Conservation (phyloP, 2,888 invertebrate genomes). For the Nephrocerus scutellatus region DNA sequence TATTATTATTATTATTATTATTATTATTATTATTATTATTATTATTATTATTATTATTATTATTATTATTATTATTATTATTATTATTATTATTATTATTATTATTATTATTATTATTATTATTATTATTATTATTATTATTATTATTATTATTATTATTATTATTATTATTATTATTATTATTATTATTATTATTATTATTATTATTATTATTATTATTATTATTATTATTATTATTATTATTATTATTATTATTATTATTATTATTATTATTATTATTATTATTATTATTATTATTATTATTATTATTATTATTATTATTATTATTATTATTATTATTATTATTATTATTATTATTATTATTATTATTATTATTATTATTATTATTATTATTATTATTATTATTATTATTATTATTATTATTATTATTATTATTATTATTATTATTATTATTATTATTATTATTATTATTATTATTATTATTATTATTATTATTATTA, state of each 20-base stretch:
- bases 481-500: conserved; percentile 1
- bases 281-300: conserved; percentile 1
- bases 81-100: background rate
- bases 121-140: conserved; percentile 1
- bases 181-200: conserved; percentile 1
- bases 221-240: conserved; percentile 1
- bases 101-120: conserved; percentile 2
- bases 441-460: conserved; percentile 2
- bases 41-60: conserved; percentile 2
- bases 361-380: conserved; percentile 1
- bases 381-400: conserved; percentile 1
- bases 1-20: conserved; percentile 2
- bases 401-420: conserved; percentile 1
- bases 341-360: conserved; percentile 2
- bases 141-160: conserved; percentile 2
- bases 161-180: conserved; percentile 2
- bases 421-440: conserved; percentile 1
- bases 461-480: conserved; percentile 1
- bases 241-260: conserved; percentile 1
- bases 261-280: conserved; percentile 2
- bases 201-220: conserved; percentile 2
- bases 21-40: conserved; percentile 2
- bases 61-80: conserved; percentile 1
- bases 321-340: conserved; percentile 2
- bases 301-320: conserved; percentile 2